Evolutionary conservation across 1,140 invertebrate genomes (phyloP).

Genomic region (Apis laboriosa): DNA sequence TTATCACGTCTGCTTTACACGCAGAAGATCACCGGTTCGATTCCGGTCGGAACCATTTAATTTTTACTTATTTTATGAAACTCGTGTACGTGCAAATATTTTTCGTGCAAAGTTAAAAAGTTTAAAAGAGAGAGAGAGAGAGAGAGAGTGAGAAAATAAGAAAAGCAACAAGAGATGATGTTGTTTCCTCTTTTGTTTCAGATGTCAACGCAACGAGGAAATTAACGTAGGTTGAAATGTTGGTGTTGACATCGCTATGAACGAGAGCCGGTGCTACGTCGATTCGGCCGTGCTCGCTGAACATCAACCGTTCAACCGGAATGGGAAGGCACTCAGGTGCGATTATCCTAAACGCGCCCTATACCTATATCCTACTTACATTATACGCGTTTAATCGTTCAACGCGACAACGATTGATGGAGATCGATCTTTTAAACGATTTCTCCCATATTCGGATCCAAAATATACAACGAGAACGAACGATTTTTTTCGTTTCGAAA

Average conservation of each 20-base stretch:
- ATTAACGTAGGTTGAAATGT: slow-evolving; percentile 61
- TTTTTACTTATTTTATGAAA: background rate
- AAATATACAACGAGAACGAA: too few relatives aligned
- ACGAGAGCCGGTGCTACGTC: slow-evolving; percentile 63
- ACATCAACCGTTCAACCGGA: slow-evolving; percentile 73
- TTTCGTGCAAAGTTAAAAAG: background rate
- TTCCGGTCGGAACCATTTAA: background rate
- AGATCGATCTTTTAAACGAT: too few relatives aligned
- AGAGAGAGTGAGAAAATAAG: too few relatives aligned
- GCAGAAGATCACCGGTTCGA: slow-evolving; percentile 7
- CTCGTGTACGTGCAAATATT: background rate
- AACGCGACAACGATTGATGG: slow-evolving; percentile 36
- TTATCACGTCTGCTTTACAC: slow-evolving; percentile 54
- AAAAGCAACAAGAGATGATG: background rate
- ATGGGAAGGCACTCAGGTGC: slow-evolving; percentile 78
- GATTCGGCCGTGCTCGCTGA: slow-evolving; percentile 67
- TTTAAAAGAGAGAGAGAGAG: too few relatives aligned
- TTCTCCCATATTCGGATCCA: too few relatives aligned
- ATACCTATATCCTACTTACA: slow-evolving; percentile 4
- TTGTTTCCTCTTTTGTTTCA: slow-evolving; percentile 44
- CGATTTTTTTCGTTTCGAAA: too few relatives aligned
- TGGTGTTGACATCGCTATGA: slow-evolving; percentile 67
- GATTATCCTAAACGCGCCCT: slow-evolving; percentile 61
- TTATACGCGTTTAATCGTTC: slow-evolving; percentile 56
- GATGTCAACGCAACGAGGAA: slow-evolving; percentile 46